Evolutionary conservation across 2,888 invertebrate species (phyloP).

Genomic region (Bruchidius siliquastri): DNA sequence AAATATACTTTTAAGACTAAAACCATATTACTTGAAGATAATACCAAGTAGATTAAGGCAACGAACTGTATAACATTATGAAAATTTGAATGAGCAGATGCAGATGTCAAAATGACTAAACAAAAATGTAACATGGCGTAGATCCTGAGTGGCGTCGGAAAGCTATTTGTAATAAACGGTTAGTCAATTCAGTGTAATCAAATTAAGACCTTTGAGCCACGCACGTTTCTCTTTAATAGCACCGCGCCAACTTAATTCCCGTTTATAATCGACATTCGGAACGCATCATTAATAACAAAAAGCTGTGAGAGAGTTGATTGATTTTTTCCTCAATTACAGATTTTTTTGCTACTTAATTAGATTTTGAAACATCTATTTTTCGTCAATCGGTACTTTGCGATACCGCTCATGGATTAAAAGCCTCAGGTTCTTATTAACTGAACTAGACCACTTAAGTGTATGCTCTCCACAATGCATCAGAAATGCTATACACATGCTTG

Average conservation of each 20-base stretch:
- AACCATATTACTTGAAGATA: too few relatives aligned
- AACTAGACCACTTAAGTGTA: too few relatives aligned
- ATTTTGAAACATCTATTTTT: background rate
- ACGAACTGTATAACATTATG: too few relatives aligned
- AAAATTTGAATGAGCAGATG: background rate
- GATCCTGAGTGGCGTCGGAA: background rate
- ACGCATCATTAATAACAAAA: background rate
- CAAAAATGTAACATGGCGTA: background rate
- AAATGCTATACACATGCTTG: too few relatives aligned
- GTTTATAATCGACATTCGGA: background rate
- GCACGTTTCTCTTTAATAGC: background rate
- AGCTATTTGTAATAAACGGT: background rate
- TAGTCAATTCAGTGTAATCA: background rate
- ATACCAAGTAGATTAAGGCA: too few relatives aligned
- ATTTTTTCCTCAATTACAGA: background rate
- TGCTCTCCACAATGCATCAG: too few relatives aligned
- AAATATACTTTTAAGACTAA: too few relatives aligned
- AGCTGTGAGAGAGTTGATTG: background rate
- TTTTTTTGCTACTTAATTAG: background rate
- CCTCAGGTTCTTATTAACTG: too few relatives aligned
- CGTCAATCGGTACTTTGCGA: too few relatives aligned
- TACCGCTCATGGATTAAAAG: too few relatives aligned
- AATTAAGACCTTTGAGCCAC: background rate
- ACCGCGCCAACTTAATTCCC: background rate
- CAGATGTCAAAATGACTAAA: background rate